These are phyloP conservation scores for Vanacampus margaritifer DNA, from an alignment of 2,113 vertebrate species.

Conservation along the genomic window DNA sequence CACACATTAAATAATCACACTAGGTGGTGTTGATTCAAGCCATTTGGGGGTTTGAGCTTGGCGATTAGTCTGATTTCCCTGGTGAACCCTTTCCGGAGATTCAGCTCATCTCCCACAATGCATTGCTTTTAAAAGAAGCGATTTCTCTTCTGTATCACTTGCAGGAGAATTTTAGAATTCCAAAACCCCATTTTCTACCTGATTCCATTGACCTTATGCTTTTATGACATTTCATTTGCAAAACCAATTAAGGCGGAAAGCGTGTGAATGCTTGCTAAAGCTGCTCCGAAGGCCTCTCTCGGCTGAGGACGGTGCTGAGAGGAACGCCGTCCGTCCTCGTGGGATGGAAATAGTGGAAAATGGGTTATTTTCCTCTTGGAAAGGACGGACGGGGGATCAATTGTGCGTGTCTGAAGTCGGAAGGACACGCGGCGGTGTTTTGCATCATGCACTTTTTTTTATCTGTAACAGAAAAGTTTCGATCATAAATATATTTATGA, in stretches of 20 bases:
- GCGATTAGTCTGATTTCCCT: slow-evolving; percentile 63
- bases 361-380: not conserved
- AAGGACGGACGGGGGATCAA: not conserved
- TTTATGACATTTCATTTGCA: slow-evolving; percentile 38
- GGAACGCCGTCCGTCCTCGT: not conserved
- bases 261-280: slow-evolving; percentile 16
- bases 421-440: not conserved
- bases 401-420: not conserved
- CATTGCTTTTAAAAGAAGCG: slow-evolving; percentile 9
- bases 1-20: slow-evolving; percentile 55
- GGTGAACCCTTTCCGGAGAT: slow-evolving; percentile 23
- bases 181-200: slow-evolving; percentile 11
- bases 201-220: slow-evolving; percentile 16
- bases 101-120: slow-evolving; percentile 19
- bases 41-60: slow-evolving; percentile 46
- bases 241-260: slow-evolving; percentile 15
- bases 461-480: not conserved
- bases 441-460: not conserved
- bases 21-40: slow-evolving; percentile 48
- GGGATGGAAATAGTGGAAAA: not conserved
- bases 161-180: not conserved
- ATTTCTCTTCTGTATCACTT: slow-evolving; percentile 2
- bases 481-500: not conserved
- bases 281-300: slow-evolving; percentile 14
- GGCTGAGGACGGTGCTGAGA: slow-evolving; percentile 7